A percentile compares a stretch with the other conserved stretches of the same genome.
Evolutionary conservation across 2,888 invertebrate genomes (phyloP).

Genomic region (Rhabditoides inermis): DNA sequence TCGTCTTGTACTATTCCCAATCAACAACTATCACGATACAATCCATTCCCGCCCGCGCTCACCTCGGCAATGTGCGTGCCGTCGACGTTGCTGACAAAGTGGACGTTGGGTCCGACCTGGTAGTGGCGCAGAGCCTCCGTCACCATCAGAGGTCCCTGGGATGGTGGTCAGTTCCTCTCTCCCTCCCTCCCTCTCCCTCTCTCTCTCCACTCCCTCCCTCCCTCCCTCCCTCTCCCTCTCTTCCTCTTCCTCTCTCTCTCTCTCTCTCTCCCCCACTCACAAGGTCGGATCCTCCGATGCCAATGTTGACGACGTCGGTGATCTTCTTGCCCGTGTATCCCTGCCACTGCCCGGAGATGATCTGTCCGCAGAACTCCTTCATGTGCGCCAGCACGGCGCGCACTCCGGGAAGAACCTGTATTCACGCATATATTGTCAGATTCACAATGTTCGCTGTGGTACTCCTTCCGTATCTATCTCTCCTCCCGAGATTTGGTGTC

Average conservation of each 20-base stretch:
- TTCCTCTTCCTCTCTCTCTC: too few species aligned
- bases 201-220: too few species aligned
- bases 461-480: too few species aligned
- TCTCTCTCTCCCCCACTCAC: conserved; percentile 58
- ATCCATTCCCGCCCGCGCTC: too few species aligned
- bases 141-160: conserved; percentile 88
- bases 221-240: too few species aligned
- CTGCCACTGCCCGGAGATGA: conserved; percentile 61
- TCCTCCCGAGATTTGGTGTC: too few species aligned
- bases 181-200: too few species aligned
- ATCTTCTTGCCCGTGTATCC: conserved; percentile 84
- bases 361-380: conserved; percentile 74
- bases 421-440: too few species aligned
- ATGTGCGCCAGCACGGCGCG: conserved; percentile 84
- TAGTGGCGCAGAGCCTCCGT: conserved; percentile 91
- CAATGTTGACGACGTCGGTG: conserved; percentile 95
- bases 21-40: too few species aligned
- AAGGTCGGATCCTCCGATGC: conserved; percentile 96
- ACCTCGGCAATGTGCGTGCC: conserved; percentile 91
- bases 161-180: too few species aligned
- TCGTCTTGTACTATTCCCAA: too few species aligned
- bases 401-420: conserved; percentile 72
- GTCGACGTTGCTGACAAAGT: conserved; percentile 98
- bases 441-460: too few species aligned
- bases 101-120: conserved; percentile 70